Percentiles rank a stretch among this genome's conserved stretches.
Evolutionary conservation across 2,888 invertebrate genomes (phyloP).

Genomic region (Aspidiotus destructor): DNA sequence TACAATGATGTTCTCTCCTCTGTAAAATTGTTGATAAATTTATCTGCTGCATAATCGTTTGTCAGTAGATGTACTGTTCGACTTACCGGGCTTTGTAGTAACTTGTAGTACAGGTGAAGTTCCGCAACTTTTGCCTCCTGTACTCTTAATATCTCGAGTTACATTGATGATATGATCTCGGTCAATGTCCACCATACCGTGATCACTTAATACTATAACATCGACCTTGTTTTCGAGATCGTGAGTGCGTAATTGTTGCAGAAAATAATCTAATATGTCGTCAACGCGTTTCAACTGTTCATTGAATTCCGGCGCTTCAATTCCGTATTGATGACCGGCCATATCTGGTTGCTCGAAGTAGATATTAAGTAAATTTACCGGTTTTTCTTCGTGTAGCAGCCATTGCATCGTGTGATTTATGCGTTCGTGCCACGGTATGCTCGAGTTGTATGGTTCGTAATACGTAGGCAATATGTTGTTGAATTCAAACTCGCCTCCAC

Average conservation of each 20-base stretch:
- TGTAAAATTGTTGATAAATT: slow-evolving; percentile 1
- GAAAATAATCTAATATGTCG: slow-evolving; percentile 49
- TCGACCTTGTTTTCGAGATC: slow-evolving; percentile 50
- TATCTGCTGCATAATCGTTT: background rate
- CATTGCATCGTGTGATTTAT: slow-evolving; percentile 50
- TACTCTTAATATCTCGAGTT: background rate
- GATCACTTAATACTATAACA: slow-evolving; percentile 61
- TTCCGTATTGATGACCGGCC: slow-evolving; percentile 53
- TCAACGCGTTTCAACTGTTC: slow-evolving; percentile 46
- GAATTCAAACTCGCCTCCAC: slow-evolving; percentile 51
- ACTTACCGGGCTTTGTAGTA: background rate
- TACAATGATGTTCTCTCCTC: slow-evolving; percentile 28
- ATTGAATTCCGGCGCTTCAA: slow-evolving; percentile 44
- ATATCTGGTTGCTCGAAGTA: slow-evolving; percentile 64
- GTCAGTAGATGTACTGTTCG: background rate
- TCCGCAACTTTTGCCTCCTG: background rate
- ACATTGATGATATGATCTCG: slow-evolving; percentile 48
- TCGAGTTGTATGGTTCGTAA: slow-evolving; percentile 42
- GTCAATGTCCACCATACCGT: slow-evolving; percentile 55
- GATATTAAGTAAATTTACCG: slow-evolving; percentile 58
- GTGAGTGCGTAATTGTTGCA: slow-evolving; percentile 46
- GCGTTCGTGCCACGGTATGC: slow-evolving; percentile 46
- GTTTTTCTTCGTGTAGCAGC: slow-evolving; percentile 49
- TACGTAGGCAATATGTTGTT: slow-evolving; percentile 46
- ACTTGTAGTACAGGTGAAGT: slow-evolving; percentile 3